Evolutionary conservation across 2,888 invertebrate species (phyloP).

Genomic region (Hedychridium roseum): DNA sequence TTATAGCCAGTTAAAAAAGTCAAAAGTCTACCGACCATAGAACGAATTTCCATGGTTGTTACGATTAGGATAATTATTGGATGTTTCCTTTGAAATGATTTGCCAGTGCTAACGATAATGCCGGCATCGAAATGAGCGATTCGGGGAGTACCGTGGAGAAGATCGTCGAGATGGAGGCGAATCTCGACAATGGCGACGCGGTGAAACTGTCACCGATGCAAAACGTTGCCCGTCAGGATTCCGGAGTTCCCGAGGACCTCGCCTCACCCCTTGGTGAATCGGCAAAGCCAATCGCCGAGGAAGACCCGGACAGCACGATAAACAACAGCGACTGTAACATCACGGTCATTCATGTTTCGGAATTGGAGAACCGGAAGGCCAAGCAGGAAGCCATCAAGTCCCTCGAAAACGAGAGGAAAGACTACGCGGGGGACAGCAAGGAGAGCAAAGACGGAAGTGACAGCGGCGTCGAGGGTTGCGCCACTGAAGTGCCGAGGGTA

Average conservation of each 20-base stretch:
- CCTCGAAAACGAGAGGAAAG: conserved; percentile 31
- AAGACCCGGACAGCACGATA: conserved; percentile 45
- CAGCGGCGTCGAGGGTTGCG: conserved; percentile 79
- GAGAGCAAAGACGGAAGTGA: conserved; percentile 75
- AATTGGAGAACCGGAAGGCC: conserved; percentile 20
- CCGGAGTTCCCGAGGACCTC: conserved; percentile 57
- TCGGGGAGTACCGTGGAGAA: conserved; percentile 9
- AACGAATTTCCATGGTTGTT: no score
- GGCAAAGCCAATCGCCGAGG: conserved; percentile 26
- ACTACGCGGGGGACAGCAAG: conserved; percentile 47
- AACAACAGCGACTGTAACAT: conserved; percentile 57
- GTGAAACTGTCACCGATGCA: conserved; percentile 38
- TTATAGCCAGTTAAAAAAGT: no score
- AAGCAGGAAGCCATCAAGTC: conserved; percentile 19
- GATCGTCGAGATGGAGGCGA: conserved; percentile 41
- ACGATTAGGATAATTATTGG: conserved; percentile 10
- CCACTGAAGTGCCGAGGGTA: conserved; percentile 64
- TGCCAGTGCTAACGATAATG: no score
- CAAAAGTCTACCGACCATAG: no score
- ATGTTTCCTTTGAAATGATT: no score
- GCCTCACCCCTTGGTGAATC: conserved; percentile 43
- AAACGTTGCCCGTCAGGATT: conserved; percentile 55
- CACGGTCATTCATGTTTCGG: conserved; percentile 55
- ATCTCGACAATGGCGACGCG: conserved; percentile 35
- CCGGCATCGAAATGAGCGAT: conserved; percentile 23